Percentiles rank a stretch among this genome's conserved stretches.
Conservation (phyloP, 2,888 invertebrate species). For the Orthonevra nobilis region DNA sequence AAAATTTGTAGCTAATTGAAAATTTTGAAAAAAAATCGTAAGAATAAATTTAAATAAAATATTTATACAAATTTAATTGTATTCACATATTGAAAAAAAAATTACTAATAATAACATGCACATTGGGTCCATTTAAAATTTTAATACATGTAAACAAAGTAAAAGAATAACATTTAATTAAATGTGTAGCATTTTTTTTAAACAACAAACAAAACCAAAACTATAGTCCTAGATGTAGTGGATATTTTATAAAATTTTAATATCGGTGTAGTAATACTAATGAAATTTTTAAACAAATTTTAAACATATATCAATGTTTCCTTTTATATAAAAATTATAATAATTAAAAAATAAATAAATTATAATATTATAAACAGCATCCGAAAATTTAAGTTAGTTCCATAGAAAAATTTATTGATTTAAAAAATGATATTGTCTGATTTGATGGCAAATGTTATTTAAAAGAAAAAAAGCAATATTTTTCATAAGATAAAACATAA, state of each 20-base stretch:
- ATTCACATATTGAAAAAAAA: too few species aligned
- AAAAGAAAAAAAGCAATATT: constrained; percentile 51
- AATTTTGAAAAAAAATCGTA: background rate
- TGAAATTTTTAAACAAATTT: background rate
- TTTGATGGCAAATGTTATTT: too few species aligned
- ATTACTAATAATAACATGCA: constrained; percentile 60
- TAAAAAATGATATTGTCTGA: background rate
- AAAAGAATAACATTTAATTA: constrained; percentile 11
- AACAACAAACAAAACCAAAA: too few species aligned
- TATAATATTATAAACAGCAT: background rate
- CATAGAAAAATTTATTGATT: background rate
- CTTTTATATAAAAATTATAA: constrained; percentile 4
- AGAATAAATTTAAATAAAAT: background rate
- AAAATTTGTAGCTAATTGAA: too few species aligned
- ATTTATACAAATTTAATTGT: constrained; percentile 19
- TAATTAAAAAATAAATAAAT: background rate
- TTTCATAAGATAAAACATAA: constrained; percentile 26
- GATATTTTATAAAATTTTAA: constrained; percentile 65
- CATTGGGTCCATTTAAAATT: constrained; percentile 69
- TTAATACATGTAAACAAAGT: constrained; percentile 35
- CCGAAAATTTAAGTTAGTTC: background rate
- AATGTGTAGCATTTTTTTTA: constrained; percentile 66
- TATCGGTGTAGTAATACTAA: constrained; percentile 64
- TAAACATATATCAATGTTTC: constrained; percentile 20
- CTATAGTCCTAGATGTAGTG: constrained; percentile 52